Conservation (phyloP, 2,888 invertebrate genomes). For the Ichneumon xanthorius region DNA sequence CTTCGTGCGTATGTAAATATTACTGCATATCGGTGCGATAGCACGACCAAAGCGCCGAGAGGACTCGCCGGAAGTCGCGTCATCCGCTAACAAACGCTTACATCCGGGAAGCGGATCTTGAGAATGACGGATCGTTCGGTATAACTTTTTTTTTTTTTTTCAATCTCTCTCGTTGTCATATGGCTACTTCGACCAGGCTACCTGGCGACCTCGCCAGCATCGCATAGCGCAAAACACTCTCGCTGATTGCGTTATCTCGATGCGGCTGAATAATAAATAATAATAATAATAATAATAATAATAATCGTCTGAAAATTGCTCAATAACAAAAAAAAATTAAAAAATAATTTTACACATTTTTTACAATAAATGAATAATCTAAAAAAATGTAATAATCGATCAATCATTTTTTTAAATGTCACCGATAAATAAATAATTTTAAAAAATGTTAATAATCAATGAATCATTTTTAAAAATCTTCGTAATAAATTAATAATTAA, state of each 20-base stretch:
- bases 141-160: constrained; percentile 7
- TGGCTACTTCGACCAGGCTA: not conserved
- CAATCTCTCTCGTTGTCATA: not conserved
- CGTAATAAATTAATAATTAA: not conserved
- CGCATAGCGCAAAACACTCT: not conserved
- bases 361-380: not conserved
- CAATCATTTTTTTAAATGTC: no score
- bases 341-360: not conserved
- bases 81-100: constrained; percentile 72
- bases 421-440: no score
- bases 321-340: not conserved
- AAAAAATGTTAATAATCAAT: not conserved
- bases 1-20: not conserved
- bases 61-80: constrained; percentile 64
- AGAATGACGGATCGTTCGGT: constrained; percentile 61
- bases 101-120: constrained; percentile 75
- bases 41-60: constrained; percentile 4
- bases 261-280: not conserved
- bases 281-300: no score
- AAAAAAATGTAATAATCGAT: not conserved
- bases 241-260: not conserved
- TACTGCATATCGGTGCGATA: constrained; percentile 14
- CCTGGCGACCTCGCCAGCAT: not conserved
- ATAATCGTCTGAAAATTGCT: no score
- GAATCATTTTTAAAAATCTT: not conserved